Percentiles rank a stretch among this genome's conserved stretches.
Conservation (phyloP, 2,888 invertebrate genomes). For the Chloromyia formosa region DNA sequence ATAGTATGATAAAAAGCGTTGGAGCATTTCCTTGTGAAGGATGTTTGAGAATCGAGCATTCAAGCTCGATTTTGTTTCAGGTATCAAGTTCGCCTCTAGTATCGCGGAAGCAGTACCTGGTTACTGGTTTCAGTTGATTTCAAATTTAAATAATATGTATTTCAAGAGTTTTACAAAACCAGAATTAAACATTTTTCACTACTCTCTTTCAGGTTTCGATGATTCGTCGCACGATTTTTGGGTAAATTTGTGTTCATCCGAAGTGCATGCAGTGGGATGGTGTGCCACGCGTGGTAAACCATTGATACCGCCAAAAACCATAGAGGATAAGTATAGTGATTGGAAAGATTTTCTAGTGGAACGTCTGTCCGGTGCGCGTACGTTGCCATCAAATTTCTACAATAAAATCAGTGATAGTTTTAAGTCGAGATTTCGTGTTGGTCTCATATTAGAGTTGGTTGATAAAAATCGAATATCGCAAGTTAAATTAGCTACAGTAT, state of each 20-base stretch:
- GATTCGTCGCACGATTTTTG: conserved; percentile 93
- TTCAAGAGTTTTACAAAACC: no score
- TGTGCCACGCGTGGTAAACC: conserved; percentile 96
- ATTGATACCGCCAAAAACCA: conserved; percentile 90
- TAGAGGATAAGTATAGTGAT: conserved; percentile 92
- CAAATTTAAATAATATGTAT: no score
- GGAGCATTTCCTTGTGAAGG: no score
- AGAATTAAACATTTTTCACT: conserved; percentile 13
- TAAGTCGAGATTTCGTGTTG: conserved; percentile 82
- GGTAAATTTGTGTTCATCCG: conserved; percentile 92
- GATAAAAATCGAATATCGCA: conserved; percentile 96
- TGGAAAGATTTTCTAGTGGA: conserved; percentile 96
- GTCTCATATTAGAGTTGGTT: conserved; percentile 90
- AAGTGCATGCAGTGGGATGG: conserved; percentile 98
- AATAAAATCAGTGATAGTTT: conserved; percentile 85
- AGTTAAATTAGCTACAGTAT: conserved; percentile 88
- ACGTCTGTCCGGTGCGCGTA: conserved; percentile 92
- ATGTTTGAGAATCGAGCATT: no score
- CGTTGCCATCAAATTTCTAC: conserved; percentile 92
- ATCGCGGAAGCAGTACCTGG: no score
- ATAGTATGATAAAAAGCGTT: no score
- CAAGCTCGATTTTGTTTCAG: no score
- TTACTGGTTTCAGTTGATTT: no score
- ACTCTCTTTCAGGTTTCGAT: conserved; percentile 72
- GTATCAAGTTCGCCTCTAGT: no score